Percentiles rank a stretch among this genome's conserved stretches.
Evolutionary conservation across 2,797 vertebrate species (phyloP).

Genomic region (Catamblyrhynchus diadema): DNA sequence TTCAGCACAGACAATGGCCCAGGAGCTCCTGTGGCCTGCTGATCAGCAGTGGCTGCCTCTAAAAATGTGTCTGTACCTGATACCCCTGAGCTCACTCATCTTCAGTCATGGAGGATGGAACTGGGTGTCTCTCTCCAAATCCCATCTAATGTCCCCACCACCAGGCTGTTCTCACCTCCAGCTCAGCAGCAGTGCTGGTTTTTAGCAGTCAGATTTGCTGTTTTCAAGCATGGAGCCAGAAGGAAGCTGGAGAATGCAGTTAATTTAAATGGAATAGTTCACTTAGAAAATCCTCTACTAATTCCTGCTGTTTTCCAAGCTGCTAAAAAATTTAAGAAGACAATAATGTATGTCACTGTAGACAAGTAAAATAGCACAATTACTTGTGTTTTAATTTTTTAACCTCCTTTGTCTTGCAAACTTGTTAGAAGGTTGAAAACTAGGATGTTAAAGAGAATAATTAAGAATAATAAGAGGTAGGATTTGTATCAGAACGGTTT

Average conservation of each 20-base stretch:
- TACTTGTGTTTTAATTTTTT: background rate
- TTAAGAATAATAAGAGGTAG: background rate
- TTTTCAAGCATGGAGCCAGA: background rate
- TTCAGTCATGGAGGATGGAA: accelerated
- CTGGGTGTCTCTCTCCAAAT: background rate
- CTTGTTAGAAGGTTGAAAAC: background rate
- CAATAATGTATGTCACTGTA: background rate
- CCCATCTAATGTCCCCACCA: accelerated
- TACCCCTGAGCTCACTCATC: background rate
- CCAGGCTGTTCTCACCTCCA: background rate
- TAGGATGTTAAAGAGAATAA: background rate
- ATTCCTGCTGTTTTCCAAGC: conserved; percentile 18
- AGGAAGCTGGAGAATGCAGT: background rate
- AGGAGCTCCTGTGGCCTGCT: accelerated
- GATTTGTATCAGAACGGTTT: background rate
- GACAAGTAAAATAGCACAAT: background rate
- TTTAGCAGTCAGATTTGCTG: background rate
- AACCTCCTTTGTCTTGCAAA: background rate
- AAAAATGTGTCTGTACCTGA: accelerated
- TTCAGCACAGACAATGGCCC: background rate
- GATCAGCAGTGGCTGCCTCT: background rate
- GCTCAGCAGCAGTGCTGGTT: background rate
- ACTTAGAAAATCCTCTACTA: background rate
- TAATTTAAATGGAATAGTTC: background rate
- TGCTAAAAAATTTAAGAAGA: background rate